Evolutionary conservation across 2,113 vertebrate species (phyloP).

Genomic region (Sceloporus tristichus): DNA sequence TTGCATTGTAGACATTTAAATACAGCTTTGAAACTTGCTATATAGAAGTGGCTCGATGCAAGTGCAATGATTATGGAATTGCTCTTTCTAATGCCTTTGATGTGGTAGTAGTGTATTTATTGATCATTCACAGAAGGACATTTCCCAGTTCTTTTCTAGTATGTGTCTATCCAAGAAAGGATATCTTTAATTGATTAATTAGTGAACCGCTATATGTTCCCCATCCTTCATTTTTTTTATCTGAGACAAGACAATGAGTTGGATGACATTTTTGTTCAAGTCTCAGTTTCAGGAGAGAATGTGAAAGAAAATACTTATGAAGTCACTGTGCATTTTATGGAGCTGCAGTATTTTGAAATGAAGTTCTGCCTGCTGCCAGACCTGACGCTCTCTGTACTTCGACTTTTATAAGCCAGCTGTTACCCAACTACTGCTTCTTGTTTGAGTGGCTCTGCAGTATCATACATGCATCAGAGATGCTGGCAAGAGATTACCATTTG

Average conservation of each 20-base stretch:
- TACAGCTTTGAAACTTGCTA: not conserved
- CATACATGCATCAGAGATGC: not conserved
- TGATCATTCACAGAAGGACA: not conserved
- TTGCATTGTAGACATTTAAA: not conserved
- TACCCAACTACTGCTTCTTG: constrained; percentile 12
- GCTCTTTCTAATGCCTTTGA: not conserved
- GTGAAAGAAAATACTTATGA: not conserved
- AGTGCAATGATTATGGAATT: not conserved
- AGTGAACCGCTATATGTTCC: no score
- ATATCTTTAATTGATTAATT: not conserved
- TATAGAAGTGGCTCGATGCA: not conserved
- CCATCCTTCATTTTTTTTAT: not conserved
- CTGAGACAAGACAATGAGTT: not conserved
- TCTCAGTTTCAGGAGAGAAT: not conserved
- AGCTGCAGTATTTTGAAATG: constrained; percentile 10
- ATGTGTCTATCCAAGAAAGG: not conserved
- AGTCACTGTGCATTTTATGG: constrained; percentile 20
- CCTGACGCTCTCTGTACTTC: not conserved
- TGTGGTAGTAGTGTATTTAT: not conserved
- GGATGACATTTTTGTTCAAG: not conserved
- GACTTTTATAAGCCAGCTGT: constrained; percentile 23
- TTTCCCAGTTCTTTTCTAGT: not conserved
- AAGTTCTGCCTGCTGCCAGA: not conserved
- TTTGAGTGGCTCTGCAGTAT: not conserved
- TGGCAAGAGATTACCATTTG: not conserved